Evolutionary conservation across 2,113 vertebrate genomes (phyloP), one percentile per base, ranked within the genome.

Genomic region (Aplodontia rufa): DNA sequence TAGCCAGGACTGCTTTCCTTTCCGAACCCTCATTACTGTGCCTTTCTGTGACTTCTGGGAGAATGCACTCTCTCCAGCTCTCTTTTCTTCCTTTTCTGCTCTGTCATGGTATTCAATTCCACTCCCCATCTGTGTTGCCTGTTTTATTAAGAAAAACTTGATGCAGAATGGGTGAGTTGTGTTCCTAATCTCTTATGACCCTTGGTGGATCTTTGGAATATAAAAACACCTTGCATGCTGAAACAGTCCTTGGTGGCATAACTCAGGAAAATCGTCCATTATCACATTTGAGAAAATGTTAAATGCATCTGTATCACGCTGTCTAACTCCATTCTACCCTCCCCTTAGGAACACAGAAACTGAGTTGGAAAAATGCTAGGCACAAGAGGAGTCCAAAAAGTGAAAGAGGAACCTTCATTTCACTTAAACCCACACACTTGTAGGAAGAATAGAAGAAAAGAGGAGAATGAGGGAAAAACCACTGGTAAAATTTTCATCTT

Each of bases 1-100:
- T 97, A 98, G 91, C 89, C 97, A 98, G 96, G 94, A 97, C 97
- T 97, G 96, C 75, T 97, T 98, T 88, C 94, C 95, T 96, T 96
- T 97, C 68, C 80, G 85, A 96, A 91, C n/a, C 87, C 93, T 98
- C 97, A 97, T 98, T 98, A 97, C 98, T 97, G 97, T 96, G 91
- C 93, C 90, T 80, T 97, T 97, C 97, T 97, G 55, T 89, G 98
- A 97, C 96, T 98, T 98, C 90, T 87, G 93, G 92, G 90, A 97
- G 81, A 96, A 96, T 95, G 96, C 47, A 80, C 96, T 94, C 81
- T 94, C 95, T 90, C 85, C 64, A 95, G 88, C 72, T 94, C 93
- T 81, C 76, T 97, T 93, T 96, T 96, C 87, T 93, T 94, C 84
- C 19, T 76, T 97, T 49, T 74, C 95, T 88, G 93, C 84, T 97